Evolutionary conservation across 2,888 invertebrate genomes (phyloP), one percentile per base, ranked within the genome.

Genomic region (Pemphredon lugubris): DNA sequence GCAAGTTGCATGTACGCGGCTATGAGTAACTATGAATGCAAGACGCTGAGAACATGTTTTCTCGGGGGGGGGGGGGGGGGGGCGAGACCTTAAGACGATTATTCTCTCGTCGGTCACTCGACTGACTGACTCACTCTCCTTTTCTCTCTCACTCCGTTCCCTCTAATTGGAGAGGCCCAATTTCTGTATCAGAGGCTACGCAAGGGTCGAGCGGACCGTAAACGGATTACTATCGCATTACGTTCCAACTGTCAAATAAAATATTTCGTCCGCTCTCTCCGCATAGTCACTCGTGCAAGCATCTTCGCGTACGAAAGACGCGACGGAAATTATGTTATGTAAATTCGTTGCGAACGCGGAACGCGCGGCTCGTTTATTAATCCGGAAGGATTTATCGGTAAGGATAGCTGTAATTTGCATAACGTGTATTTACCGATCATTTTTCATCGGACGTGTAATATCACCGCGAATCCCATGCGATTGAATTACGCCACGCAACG

Each of bases 141-240:
- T 32, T 40, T 79, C 63, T 55, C 65, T 14, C 77, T 77, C 16
- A 7, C 7, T 16, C 18, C 32, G 42, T 14, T 23, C 57, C 79
- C 59, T 63, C 76, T 83, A 84, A 85, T 84, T 83, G 82, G 76
- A 77, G 73, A 76, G 75, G 77, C 68, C 76, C 84, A 85, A 85
- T 84, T 85, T 86, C 75, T 76, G 76, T 76, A 76, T 83, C 78
- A 80, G 55, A 66, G 55, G 40, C 59, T 54, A 66, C 51, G 58
- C 55, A 45, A 70, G 64, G 70, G 69, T 68, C 76, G 58, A 50
- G 32, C 53, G 14, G 54, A 5, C 39, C 59, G 26, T 69, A 69
- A 69, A 77, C 68, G 60, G 48, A 77, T 77, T 77, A 73, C 68
- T 59, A 44, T 65, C 72, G 54, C 51, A 64, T 50, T 50, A 44